These are phyloP conservation scores for Pseudomugil gertrudae DNA, from an alignment of 2,797 vertebrate genomes.

Conservation along the genomic window DNA sequence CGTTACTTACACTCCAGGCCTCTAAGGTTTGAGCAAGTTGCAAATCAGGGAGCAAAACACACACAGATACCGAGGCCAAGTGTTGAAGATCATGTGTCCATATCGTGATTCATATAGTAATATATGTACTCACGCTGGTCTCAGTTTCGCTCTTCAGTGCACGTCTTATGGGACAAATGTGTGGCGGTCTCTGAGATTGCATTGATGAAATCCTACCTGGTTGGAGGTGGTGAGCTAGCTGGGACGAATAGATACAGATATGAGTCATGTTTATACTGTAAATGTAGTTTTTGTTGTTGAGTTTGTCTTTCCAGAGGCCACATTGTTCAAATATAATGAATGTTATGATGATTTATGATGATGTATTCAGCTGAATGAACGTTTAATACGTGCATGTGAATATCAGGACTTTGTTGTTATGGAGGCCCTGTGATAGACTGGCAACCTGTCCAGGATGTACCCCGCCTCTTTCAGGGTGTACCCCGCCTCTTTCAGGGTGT, in stretches of 20 bases:
- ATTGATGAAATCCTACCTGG: not conserved
- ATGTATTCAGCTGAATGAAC: conserved; percentile 4
- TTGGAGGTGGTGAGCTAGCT: not conserved
- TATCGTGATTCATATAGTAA: not conserved
- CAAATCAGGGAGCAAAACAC: conserved; percentile 7
- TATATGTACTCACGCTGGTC: not conserved
- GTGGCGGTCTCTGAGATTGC: not conserved
- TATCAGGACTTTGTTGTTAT: not conserved
- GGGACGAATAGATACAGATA: not conserved
- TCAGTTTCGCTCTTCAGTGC: not conserved
- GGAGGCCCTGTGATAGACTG: not conserved
- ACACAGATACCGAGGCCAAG: not conserved
- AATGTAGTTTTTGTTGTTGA: not conserved
- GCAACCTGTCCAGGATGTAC: too few relatives aligned
- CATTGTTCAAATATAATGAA: not conserved
- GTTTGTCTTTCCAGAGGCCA: not conserved
- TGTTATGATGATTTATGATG: not conserved
- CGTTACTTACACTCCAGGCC: conserved; percentile 59
- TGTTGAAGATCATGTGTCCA: conserved; percentile 17
- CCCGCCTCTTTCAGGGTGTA: too few relatives aligned
- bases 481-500: too few relatives aligned
- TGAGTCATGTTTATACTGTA: not conserved
- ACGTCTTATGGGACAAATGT: not conserved
- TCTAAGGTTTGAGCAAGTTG: conserved; percentile 3
- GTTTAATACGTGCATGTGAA: not conserved